Evolutionary conservation across 2,797 vertebrate genomes (phyloP).

Genomic region (Zenarchopterus dispar): DNA sequence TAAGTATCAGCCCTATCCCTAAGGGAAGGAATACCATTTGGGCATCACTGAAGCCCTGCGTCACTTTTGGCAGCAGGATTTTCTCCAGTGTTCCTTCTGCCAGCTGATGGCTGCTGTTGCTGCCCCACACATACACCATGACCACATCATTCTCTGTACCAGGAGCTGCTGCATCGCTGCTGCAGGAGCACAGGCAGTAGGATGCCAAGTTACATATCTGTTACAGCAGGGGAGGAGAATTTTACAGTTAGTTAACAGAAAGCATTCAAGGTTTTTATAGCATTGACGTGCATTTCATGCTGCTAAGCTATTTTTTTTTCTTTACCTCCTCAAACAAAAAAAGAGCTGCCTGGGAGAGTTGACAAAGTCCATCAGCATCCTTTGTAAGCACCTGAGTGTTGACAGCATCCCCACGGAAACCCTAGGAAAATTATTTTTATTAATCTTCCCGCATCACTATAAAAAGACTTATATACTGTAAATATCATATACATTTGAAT

Average conservation of each 20-base stretch:
- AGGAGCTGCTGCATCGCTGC: constrained; percentile 68
- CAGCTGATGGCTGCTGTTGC: constrained; percentile 89
- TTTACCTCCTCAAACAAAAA: constrained; percentile 86
- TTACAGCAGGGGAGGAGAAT: constrained; percentile 8
- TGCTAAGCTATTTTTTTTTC: neutral
- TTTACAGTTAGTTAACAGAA: constrained; percentile 10
- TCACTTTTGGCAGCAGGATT: constrained; percentile 86
- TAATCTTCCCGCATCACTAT: constrained; percentile 9
- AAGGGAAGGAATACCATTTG: constrained; percentile 77
- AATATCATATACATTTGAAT: neutral
- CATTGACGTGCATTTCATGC: neutral
- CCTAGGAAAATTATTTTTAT: constrained; percentile 55
- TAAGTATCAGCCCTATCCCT: neutral
- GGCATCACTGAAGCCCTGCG: constrained; percentile 86
- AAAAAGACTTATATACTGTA: neutral
- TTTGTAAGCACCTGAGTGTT: constrained; percentile 85
- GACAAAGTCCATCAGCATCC: constrained; percentile 83
- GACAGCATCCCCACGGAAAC: constrained; percentile 78
- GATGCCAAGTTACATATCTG: constrained; percentile 86
- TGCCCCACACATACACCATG: constrained; percentile 87
- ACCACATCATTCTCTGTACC: constrained; percentile 76
- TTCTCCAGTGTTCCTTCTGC: constrained; percentile 89
- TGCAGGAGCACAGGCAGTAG: constrained; percentile 85
- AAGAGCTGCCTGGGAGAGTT: constrained; percentile 83
- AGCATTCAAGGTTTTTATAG: neutral